Evolutionary conservation across 37 sponge, comb jelly and placozoan genomes (phyloP).

Genomic region (Haliclona indistincta): DNA sequence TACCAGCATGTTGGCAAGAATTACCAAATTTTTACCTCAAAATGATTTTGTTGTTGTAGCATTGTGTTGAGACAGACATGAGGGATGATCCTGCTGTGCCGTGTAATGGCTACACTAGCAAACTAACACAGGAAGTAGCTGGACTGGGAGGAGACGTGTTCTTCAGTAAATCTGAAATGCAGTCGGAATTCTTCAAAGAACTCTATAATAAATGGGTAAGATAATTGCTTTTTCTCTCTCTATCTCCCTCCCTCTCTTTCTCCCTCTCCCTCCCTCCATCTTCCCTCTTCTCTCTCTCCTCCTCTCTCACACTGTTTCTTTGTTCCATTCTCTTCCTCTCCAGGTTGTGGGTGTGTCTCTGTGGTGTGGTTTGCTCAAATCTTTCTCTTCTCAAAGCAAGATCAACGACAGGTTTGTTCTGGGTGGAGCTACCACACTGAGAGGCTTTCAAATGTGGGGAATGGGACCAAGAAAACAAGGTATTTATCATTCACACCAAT

Average conservation of each 20-base stretch:
- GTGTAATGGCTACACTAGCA: constrained; percentile 23
- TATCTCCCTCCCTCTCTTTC: background rate
- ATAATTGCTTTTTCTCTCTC: background rate
- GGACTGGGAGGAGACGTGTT: constrained; percentile 68
- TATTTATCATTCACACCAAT: background rate
- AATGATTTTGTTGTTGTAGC: constrained; percentile 27
- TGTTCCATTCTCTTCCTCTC: background rate
- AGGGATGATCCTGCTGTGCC: constrained; percentile 41
- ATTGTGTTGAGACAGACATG: constrained; percentile 37
- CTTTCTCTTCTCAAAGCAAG: constrained; percentile 19
- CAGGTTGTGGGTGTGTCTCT: constrained; percentile 46
- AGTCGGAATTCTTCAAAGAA: constrained; percentile 45
- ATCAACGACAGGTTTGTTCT: constrained; percentile 78
- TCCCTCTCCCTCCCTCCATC: background rate
- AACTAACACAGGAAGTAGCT: constrained; percentile 59
- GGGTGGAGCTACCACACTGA: constrained; percentile 77
- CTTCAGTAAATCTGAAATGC: constrained; percentile 68
- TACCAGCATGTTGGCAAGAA: background rate
- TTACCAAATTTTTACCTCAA: background rate
- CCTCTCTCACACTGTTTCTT: too few species aligned
- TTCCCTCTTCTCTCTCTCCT: background rate
- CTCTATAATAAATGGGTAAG: constrained; percentile 59
- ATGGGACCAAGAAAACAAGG: constrained; percentile 67
- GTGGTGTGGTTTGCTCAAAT: constrained; percentile 63
- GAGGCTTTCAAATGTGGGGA: constrained; percentile 92